Base-by-base conservation (phyloP, 2,888 invertebrate species). In the Drosophila stalkeri region DNA sequence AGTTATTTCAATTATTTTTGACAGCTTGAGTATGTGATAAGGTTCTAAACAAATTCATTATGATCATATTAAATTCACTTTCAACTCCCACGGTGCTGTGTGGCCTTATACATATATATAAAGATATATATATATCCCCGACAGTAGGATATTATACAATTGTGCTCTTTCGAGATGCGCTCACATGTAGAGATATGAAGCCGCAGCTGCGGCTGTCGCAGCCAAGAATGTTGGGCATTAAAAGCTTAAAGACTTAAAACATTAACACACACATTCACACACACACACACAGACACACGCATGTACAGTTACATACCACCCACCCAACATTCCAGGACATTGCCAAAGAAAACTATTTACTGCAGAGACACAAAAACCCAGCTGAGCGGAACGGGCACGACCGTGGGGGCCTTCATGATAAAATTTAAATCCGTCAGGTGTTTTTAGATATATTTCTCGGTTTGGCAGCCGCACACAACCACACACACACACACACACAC, bases 391-490 rank as follows among this genome's bases (percentile, higher is more conserved):
- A 43, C 33, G 47, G 33, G 62, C 52, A 52, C 31, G 52, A 27
- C 62, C 56, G 65, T 54, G 55, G 72, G 84, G 35, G 27, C 41
- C 39, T 79, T 62, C 71, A 66, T 75, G 75, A 79, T 79, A 81
- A 82, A 82, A 84, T 84, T 82, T 84, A 85, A 82, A 84, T 84
- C 81, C 85, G 79, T 82, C 81, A 82, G 81, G 81, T 82, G 85
- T 82, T 82, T 81, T 78, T 84, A 67, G 63, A 82, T 63, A 73
- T 63, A 70, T 65, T 72, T 73, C 59, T 61, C 56, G 47, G 63
- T 55, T 73, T 73, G 56, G 49, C 66, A 72, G 51, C 39, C 47
- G 16, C 61, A 54, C 43, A 62, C 64, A 65, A 64, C 55, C 54
- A 44, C 33, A 56, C 55, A 51, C 54, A 44, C 33, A 56, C 55